phyloP scores from a whole-genome alignment of 2,888 invertebrate species.

The Heliconius aoede region DNA sequence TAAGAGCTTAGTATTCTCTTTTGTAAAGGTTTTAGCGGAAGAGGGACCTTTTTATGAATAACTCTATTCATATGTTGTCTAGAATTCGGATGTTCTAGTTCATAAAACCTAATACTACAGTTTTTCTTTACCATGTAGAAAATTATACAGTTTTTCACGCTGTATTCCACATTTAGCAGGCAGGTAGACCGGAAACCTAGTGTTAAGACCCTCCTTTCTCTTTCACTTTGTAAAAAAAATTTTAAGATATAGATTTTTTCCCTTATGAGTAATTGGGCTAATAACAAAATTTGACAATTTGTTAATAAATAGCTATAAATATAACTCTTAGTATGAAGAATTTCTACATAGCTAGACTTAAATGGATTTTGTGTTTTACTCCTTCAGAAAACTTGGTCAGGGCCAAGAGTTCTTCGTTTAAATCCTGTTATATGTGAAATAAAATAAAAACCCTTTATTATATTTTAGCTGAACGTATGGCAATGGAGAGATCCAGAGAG shows the following conservation, averaged over 20 bases:
- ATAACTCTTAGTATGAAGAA: not conserved
- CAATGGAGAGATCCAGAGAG: constrained; percentile 96
- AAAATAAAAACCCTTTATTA: not conserved
- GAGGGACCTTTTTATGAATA: too few relatives aligned
- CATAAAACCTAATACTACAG: too few relatives aligned
- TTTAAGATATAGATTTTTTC: too few relatives aligned
- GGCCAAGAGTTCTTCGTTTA: not conserved
- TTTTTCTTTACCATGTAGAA: too few relatives aligned
- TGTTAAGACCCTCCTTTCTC: not conserved
- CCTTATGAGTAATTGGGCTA: too few relatives aligned
- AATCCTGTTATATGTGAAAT: not conserved
- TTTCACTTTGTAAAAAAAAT: too few relatives aligned
- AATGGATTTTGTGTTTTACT: not conserved
- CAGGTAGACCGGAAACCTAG: not conserved
- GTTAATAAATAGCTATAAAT: not conserved
- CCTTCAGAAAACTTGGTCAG: not conserved
- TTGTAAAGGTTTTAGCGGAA: too few relatives aligned
- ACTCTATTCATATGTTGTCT: too few relatives aligned
- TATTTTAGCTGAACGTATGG: constrained; percentile 95
- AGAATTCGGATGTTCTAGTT: too few relatives aligned
- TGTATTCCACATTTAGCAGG: too few relatives aligned
- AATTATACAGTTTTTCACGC: too few relatives aligned
- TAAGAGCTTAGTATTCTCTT: constrained; percentile 47
- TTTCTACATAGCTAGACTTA: not conserved
- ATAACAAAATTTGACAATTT: too few relatives aligned